Evolutionary conservation across 1,140 invertebrate genomes (phyloP), one percentile per base, ranked within the genome.

Genomic region (Cotesia vestalis): DNA sequence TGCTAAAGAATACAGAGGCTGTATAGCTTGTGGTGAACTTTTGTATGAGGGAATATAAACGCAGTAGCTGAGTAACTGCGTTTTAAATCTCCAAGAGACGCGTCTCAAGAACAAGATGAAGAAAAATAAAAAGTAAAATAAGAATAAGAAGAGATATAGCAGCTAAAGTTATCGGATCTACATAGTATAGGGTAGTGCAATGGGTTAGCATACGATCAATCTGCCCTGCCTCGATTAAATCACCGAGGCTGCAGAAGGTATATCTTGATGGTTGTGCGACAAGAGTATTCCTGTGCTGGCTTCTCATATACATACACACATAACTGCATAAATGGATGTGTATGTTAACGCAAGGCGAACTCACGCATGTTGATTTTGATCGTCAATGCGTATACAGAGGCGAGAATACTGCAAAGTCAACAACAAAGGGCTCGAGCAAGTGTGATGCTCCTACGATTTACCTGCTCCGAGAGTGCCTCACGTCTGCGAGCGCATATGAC

Each of bases 211-310:
- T 35, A 38, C 38, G 55, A 72, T 72, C 71, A 66, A 72, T 72
- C 64, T 61, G 57, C 27, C 36, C 59, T 61, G 38, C 61, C 64
- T 72, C 71, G 71, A 72, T 72, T 72, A 67, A 72, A 72, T 72
- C 64, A 72, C 71, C 36, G 55, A 36, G 38, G 70, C 51, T 46
- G 66, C n/a, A 66, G 70, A 67, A 59, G 40, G 55, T 66, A 61
- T 60, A 46, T 46, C 40, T 46, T 46, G 40, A 46, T 46, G 40
- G 6, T 46, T 4, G 40, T 40, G 71, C 67, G 64, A 38, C 53
- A 52, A 59, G 53, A 27, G 55, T 59, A 46, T 64, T 36, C 55
- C 34, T 51, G 46, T 55, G 6, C 66, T 57, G 14, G 36, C 38
- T 66, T 35, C 20, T 59, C 52, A 67, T 60, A 27, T 60, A 60